Evolutionary conservation across 2,113 vertebrate species (phyloP).

Genomic region (Tragelaphus strepsiceros): DNA sequence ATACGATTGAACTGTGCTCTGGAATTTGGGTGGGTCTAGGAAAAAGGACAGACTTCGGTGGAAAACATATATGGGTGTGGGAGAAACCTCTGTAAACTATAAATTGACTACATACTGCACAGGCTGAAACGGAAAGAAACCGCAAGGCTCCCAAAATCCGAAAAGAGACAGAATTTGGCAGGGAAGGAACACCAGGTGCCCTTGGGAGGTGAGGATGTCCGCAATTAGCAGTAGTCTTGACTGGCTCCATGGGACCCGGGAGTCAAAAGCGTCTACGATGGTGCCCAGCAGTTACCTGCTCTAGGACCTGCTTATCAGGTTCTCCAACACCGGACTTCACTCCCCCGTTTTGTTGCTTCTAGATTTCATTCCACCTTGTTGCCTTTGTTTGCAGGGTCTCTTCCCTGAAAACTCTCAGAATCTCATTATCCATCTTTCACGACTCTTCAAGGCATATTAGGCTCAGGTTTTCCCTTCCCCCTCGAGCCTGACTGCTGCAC

Average conservation of each 20-base stretch:
- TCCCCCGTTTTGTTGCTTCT: neutral
- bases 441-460: neutral
- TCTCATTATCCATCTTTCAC: neutral
- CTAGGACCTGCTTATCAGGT: rapidly evolving
- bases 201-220: too few relatives aligned
- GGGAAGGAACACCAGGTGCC: neutral
- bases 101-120: slow-evolving; percentile 69
- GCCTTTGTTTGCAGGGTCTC: neutral
- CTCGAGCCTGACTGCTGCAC: rapidly evolving
- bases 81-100: slow-evolving; percentile 76
- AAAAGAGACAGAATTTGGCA: neutral
- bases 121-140: slow-evolving; percentile 48
- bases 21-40: slow-evolving; percentile 84
- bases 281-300: neutral
- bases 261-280: rapidly evolving
- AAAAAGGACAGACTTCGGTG: slow-evolving; percentile 82
- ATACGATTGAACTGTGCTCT: slow-evolving; percentile 58
- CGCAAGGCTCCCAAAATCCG: slow-evolving; percentile 39
- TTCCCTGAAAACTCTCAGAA: neutral
- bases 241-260: rapidly evolving
- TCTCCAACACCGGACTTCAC: neutral
- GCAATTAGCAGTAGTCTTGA: neutral
- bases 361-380: neutral
- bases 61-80: slow-evolving; percentile 79
- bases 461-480: neutral